Percentiles rank a stretch among this genome's conserved stretches.
Evolutionary conservation across 1,140 invertebrate genomes (phyloP).

Genomic region (Steinernema khuongi): DNA sequence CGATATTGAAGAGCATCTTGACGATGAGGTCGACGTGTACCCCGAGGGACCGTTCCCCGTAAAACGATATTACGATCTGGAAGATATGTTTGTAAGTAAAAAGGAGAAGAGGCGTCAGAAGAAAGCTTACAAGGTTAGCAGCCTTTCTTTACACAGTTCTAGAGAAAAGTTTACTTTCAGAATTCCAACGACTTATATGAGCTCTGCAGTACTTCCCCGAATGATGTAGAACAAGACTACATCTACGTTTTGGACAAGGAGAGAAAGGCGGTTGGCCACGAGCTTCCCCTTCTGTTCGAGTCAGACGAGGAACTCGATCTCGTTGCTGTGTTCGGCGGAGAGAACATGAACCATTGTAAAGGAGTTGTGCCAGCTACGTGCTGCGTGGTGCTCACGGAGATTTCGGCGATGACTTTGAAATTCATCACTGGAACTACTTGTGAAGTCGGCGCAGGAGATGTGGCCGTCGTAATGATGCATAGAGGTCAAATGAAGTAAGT

Average conservation of each 20-base stretch:
- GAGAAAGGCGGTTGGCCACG: not conserved
- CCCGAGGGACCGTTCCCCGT: not conserved
- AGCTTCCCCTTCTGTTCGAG: not conserved
- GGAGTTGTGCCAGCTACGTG: not conserved
- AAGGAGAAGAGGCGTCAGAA: too few species aligned
- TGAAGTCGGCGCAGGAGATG: not conserved
- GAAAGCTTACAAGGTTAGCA: too few species aligned
- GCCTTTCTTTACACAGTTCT: too few species aligned
- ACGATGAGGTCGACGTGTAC: not conserved
- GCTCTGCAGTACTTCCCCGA: too few species aligned
- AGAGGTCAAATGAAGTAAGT: not conserved
- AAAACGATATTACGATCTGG: not conserved
- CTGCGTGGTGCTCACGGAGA: not conserved
- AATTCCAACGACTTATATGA: too few species aligned
- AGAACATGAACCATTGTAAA: not conserved
- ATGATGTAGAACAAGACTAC: too few species aligned
- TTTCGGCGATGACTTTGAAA: not conserved
- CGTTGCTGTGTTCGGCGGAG: not conserved
- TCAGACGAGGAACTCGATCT: not conserved
- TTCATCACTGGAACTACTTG: not conserved
- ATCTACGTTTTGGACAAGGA: not conserved
- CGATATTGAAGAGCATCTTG: not conserved
- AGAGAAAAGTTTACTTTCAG: too few species aligned
- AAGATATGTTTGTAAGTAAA: not conserved
- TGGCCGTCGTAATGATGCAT: not conserved